Percentiles rank a stretch among this genome's conserved stretches.
Evolutionary conservation across 2,113 vertebrate species (phyloP).

Genomic region (Gobiocypris rarus): DNA sequence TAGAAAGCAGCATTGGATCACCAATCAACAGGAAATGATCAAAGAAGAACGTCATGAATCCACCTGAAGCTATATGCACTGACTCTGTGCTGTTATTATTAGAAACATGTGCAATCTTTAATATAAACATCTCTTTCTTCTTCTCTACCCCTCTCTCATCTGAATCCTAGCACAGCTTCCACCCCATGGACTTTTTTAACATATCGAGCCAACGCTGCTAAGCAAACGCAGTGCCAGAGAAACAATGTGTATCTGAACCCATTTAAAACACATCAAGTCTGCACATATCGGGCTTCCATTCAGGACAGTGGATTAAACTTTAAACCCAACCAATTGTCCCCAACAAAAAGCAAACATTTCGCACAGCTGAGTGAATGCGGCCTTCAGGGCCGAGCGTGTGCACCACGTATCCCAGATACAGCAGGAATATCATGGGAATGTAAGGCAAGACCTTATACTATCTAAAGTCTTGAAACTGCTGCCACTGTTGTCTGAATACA

Average conservation of each 20-base stretch:
- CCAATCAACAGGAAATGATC: background rate
- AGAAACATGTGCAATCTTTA: slow-evolving; percentile 9
- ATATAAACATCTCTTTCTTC: slow-evolving; percentile 14
- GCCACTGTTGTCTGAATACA: background rate
- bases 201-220: slow-evolving; percentile 34
- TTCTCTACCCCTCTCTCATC: background rate
- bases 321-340: background rate
- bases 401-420: slow-evolving; percentile 16
- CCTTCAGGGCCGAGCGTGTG: background rate
- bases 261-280: slow-evolving; percentile 48
- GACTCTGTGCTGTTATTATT: background rate
- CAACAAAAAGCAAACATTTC: slow-evolving; percentile 5
- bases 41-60: background rate
- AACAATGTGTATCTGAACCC: slow-evolving; percentile 24
- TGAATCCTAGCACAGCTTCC: slow-evolving; percentile 20
- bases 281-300: slow-evolving; percentile 23
- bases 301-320: slow-evolving; percentile 32
- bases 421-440: background rate
- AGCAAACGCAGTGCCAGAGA: background rate
- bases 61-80: background rate
- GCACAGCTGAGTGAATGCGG: background rate
- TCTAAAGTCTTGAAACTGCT: background rate
- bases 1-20: slow-evolving; percentile 10
- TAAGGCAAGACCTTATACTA: background rate
- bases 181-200: slow-evolving; percentile 3